phyloP scores from a whole-genome alignment of 2,113 vertebrate species.

The Hipposideros armiger region DNA sequence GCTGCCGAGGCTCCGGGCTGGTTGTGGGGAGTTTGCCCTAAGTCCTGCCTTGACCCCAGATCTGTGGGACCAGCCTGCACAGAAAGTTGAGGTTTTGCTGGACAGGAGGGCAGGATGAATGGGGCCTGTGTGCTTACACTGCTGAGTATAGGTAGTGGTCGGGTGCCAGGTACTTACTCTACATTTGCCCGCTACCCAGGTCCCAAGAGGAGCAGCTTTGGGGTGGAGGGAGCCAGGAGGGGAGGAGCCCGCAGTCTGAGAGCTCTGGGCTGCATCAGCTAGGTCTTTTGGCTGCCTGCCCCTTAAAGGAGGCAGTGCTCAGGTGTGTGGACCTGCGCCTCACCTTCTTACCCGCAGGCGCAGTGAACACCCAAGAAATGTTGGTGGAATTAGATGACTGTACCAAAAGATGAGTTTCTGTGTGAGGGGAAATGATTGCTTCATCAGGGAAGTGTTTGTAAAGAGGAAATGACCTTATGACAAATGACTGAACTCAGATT shows the following conservation, averaged over 20 bases:
- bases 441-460: neutral
- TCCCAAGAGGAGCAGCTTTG: neutral
- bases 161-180: neutral
- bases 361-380: rapidly evolving
- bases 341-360: neutral
- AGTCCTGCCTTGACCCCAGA: neutral
- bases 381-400: no score
- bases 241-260: neutral
- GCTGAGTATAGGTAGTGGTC: neutral
- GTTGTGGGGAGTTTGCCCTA: neutral
- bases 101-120: rapidly evolving
- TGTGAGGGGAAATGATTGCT: neutral
- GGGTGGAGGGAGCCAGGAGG: neutral
- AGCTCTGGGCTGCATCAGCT: neutral
- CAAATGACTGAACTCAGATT: neutral
- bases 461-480: neutral
- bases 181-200: neutral
- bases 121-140: neutral
- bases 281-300: neutral
- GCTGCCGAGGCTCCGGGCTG: neutral
- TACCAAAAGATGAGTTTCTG: neutral
- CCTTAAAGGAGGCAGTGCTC: neutral
- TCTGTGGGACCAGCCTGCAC: neutral
- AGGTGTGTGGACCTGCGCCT: rapidly evolving
- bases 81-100: neutral